Evolutionary conservation across 2,113 vertebrate species (phyloP), one percentile per base, ranked within the genome.

Genomic region (Proterorhinus semilunaris): DNA sequence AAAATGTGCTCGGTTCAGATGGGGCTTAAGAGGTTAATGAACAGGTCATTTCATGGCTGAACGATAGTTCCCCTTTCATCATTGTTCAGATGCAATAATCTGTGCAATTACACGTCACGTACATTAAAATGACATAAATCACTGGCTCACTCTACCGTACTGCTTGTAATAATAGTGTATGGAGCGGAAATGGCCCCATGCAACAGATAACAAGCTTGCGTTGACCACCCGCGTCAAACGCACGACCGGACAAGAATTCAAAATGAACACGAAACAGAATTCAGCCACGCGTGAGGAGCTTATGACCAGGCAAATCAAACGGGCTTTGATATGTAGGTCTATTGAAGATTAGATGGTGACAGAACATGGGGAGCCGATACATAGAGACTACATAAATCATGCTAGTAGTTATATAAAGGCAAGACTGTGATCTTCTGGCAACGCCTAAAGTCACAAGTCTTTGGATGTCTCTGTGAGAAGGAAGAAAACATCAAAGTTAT

Each of bases 41-140:
- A 36, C 27, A 36, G 27, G 27, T 52, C 67, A 64, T 79, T 36
- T 53, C 51, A 72, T 78, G 51, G 78, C 76, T 69, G 7, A 54
- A 49, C 67, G 11, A 68, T n/a, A 58, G 53, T 27, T 2, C 7
- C 15, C 43, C 62, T 77, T 76, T 75, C 63, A 78, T 81, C 46
- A 66, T 62, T 67, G 13, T 65, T 67, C 65, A 59, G 16, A 13
- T 51, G 57, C 8, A 73, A 16, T 54, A 10, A 36, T 46, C 1
- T 51, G 48, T 62, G 51, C 47, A 52, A 59, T 47, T 66, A 66
- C 4, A 51, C 27, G 48, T 69, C 47, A 42, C 8, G 51, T 36
- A 5, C 7, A 16, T 10, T 9, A 13, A 15, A 65, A 48, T 21
- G 50, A 27, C 49, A 6, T 17, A 54, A 65, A 66, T n/a, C 57